Evolutionary conservation across 2,113 vertebrate genomes (phyloP), one percentile per base, ranked within the genome.

Genomic region (Marmota monax): DNA sequence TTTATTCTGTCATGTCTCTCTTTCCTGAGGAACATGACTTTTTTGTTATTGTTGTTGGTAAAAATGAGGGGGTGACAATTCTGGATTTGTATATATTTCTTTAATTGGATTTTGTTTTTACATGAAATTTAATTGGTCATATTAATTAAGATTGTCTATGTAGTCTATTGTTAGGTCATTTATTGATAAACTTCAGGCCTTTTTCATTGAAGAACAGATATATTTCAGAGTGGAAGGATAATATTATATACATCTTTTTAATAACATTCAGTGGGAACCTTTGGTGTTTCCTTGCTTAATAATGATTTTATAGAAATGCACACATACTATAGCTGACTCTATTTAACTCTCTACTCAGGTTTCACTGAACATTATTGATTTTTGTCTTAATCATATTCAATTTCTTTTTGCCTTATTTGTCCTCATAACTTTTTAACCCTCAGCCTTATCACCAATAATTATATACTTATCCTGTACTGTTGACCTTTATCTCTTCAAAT

Each of bases 401-500:
- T 91, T 97, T 90, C 29, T 79, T 87, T 83, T 84, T 96, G 13
- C 32, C 77, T 90, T 51, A 96, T 34, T 94, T 23, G 17, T 18
- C 9, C 39, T 76, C 6, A 14, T 94, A 73, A 70, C 4, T 74
- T 69, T 65, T 85, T 87, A 87, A 91, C 1, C 3, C 27, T 96
- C 95, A 18, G 39, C 95, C 87, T 90, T 97, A 56, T 53, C 42
- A 88, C 29, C 84, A 42, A 29, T 45, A 96, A 80, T 63, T 82
- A 39, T 37, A 83, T 32, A 25, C 32, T 88, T 95, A 32, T 76
- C 17, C 25, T 58, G 69, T 72, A 76, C 32, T 88, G 56, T 94
- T 90, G 7, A 51, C 85, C 8, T 94, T 42, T 96, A 79, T 32
- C 6, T 78, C 53, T 93, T 96, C 95, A 86, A 84, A 11, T 76